Percentiles rank a stretch among this genome's conserved stretches.
These are phyloP conservation scores for Scrobipalpa costella DNA, from an alignment of 2,888 invertebrate genomes.

Conservation along the genomic window DNA sequence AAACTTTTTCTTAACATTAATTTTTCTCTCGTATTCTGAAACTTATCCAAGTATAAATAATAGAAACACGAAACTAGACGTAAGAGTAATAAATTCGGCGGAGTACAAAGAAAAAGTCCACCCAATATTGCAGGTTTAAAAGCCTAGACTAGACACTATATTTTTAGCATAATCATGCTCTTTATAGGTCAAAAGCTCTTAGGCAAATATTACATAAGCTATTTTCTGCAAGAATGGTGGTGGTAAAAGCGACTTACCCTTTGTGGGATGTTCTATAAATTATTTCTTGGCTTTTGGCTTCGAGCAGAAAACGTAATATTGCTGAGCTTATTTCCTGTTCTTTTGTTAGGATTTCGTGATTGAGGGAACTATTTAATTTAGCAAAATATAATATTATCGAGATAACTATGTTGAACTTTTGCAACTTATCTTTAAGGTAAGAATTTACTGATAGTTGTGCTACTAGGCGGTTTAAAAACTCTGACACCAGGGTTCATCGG, in stretches of 20 bases:
- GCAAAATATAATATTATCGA: background rate
- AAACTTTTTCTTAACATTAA: background rate
- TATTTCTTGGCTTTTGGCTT: constrained; percentile 9
- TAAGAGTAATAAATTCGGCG: background rate
- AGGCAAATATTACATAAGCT: background rate
- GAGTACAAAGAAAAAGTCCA: background rate
- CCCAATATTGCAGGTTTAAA: background rate
- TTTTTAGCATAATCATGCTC: constrained; percentile 1
- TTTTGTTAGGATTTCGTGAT: background rate
- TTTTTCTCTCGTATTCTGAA: background rate
- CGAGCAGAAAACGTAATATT: background rate
- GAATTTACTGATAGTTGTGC: no score
- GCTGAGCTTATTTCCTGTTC: background rate
- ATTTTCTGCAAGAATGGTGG: background rate
- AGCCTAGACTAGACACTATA: background rate
- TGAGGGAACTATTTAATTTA: background rate
- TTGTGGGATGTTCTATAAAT: constrained; percentile 2
- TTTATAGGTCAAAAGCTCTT: constrained; percentile 14
- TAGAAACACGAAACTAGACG: background rate
- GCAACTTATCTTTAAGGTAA: background rate
- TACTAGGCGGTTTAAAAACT: no score
- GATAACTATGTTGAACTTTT: background rate
- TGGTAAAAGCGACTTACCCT: constrained; percentile 8
- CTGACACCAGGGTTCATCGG: no score
- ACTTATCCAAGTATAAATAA: background rate